Base-by-base conservation (phyloP, 2,888 invertebrate genomes). In the Mamestra brassicae region DNA sequence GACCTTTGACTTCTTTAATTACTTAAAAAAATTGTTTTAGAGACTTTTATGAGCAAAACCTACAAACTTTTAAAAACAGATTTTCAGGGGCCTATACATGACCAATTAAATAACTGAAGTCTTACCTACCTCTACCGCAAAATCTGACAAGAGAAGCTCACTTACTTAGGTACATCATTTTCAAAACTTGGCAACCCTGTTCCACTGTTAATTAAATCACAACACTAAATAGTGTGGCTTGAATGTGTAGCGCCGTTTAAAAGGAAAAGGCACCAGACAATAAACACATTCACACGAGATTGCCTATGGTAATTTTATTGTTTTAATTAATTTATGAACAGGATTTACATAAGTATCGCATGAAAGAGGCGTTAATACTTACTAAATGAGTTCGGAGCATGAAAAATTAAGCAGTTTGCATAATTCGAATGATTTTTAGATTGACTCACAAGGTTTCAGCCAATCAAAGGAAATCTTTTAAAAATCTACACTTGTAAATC, bases 311-410 rank as follows among this genome's bases (percentile, higher is more conserved):
- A 86, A 79, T 76, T 15, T 76, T 71, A 68, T 34, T 70, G 54
- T 71, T 80, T 72, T 70, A 60, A 68, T 45, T 65, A 66, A 86
- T 72, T 80, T 74, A 86, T 68, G 71, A 15, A 58, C 17, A 34
- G 3, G 0, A 74, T 84, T 76, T 50, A 72, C 84, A 76, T 84
- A 71, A 65, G 57, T 70, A 67, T 65, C 15, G 47, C 65, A 52
- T 74, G 42, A 72, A 67, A 66, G 4, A 67, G 36, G 45, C n/a
- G 38, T 61, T 62, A 17, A 61, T 7, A 58, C 13, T 26, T 52
- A n/a, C 7, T 78, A 38, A 47, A 13, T 60, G 36, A 15, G 4
- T 60, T 52, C 57, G 13, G 3, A 45, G 45, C 47, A 60, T 47
- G 52, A 71, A 62, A 54, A 58, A 78, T 55, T 1, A 57, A 61